Conservation (phyloP, 2,113 vertebrate species). For the Zingel zingel region DNA sequence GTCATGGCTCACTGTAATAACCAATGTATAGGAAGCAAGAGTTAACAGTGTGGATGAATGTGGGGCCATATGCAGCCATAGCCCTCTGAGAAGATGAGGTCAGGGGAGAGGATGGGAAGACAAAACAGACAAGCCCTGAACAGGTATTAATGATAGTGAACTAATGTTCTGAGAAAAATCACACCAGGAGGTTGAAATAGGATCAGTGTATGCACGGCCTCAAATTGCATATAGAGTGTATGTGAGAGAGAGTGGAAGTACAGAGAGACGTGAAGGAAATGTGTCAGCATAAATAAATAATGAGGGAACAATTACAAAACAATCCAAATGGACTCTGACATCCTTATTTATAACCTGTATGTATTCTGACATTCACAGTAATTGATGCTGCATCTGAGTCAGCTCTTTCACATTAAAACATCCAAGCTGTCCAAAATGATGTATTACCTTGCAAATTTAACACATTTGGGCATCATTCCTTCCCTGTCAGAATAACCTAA, state of each 20-base stretch:
- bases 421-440: slow-evolving; percentile 67
- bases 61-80: slow-evolving; percentile 8
- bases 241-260: slow-evolving; percentile 3
- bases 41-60: slow-evolving; percentile 76
- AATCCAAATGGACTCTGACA: slow-evolving; percentile 26
- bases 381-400: slow-evolving; percentile 42
- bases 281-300: slow-evolving; percentile 44
- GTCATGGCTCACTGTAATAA: slow-evolving; percentile 67
- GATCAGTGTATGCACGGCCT: background rate
- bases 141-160: slow-evolving; percentile 37
- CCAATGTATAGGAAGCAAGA: slow-evolving; percentile 77
- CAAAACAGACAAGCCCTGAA: slow-evolving; percentile 1
- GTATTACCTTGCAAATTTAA: slow-evolving; percentile 63
- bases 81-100: slow-evolving; percentile 37
- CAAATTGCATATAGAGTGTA: background rate
- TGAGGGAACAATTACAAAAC: slow-evolving; percentile 39
- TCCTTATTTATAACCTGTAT: slow-evolving; percentile 51
- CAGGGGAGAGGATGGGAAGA: slow-evolving; percentile 37
- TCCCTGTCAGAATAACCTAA: slow-evolving; percentile 54
- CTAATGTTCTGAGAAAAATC: slow-evolving; percentile 28
- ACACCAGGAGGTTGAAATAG: slow-evolving; percentile 3
- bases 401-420: slow-evolving; percentile 48
- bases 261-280: slow-evolving; percentile 7
- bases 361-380: slow-evolving; percentile 56
- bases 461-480: slow-evolving; percentile 30